phyloP scores from a whole-genome alignment of 1,140 invertebrate genomes.

The Drosophila parabipectinata region DNA sequence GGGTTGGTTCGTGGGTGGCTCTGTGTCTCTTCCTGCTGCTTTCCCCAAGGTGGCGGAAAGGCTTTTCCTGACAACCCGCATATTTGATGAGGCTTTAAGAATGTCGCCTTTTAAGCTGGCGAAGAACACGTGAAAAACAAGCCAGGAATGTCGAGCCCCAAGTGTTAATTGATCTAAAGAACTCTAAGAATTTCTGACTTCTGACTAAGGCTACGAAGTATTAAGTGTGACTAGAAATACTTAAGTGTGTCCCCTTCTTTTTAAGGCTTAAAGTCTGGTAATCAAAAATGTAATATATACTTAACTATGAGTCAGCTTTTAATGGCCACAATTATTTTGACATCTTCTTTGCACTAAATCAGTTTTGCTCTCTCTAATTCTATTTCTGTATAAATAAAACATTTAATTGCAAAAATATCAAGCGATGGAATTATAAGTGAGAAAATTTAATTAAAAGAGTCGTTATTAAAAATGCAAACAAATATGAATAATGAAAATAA shows the following conservation, averaged over 20 bases:
- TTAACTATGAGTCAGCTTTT: neutral
- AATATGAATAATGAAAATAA: constrained; percentile 24
- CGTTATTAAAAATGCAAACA: constrained; percentile 1
- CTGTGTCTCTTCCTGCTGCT: neutral
- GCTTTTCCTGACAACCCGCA: constrained; percentile 36
- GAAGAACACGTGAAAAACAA: constrained; percentile 20
- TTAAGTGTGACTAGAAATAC: neutral
- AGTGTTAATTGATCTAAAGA: constrained; percentile 40
- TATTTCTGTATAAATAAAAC: constrained; percentile 5
- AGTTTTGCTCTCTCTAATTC: neutral
- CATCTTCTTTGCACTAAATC: neutral
- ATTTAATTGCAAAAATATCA: constrained; percentile 5
- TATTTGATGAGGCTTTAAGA: constrained; percentile 56
- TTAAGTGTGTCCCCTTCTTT: neutral
- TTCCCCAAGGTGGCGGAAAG: constrained; percentile 7
- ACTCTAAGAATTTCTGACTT: constrained; percentile 26
- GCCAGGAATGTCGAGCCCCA: constrained; percentile 21
- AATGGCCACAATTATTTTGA: neutral
- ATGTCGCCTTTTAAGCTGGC: constrained; percentile 34
- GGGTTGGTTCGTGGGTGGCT: neutral
- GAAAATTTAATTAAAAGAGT: constrained; percentile 37
- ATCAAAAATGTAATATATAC: neutral
- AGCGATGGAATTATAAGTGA: constrained; percentile 10
- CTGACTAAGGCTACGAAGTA: neutral
- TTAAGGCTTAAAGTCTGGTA: neutral